Evolutionary conservation across 2,888 invertebrate species (phyloP).

Genomic region (Euspilapteryx auroguttella): DNA sequence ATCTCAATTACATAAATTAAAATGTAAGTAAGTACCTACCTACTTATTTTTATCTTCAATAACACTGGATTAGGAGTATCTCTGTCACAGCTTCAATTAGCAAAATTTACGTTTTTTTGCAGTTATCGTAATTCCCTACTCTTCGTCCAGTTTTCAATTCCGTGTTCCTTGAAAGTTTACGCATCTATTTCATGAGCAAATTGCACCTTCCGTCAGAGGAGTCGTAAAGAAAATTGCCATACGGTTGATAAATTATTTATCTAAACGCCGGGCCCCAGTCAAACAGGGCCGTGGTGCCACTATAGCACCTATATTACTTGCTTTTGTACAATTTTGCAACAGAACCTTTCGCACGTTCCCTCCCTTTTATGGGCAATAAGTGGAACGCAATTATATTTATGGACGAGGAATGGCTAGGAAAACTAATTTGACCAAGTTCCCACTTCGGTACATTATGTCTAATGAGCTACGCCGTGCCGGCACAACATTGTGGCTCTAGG

Average conservation of each 20-base stretch:
- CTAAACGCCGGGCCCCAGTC: constrained; percentile 57
- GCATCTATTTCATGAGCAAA: constrained; percentile 58
- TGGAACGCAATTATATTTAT: constrained; percentile 61
- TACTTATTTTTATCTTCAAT: too few relatives aligned
- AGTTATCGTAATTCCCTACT: too few relatives aligned
- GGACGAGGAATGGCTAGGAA: constrained; percentile 48
- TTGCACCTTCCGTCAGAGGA: constrained; percentile 59
- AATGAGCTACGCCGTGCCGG: constrained; percentile 13
- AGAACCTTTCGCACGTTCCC: constrained; percentile 57
- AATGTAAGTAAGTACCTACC: too few relatives aligned
- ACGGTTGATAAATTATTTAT: constrained; percentile 63
- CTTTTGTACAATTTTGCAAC: constrained; percentile 62
- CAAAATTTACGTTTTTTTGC: too few relatives aligned
- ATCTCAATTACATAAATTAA: too few relatives aligned
- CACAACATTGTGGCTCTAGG: constrained; percentile 3
- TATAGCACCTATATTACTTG: constrained; percentile 56
- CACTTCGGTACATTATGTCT: constrained; percentile 11
- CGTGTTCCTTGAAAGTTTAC: constrained; percentile 55
- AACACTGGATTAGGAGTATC: too few relatives aligned
- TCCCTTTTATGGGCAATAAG: constrained; percentile 60
- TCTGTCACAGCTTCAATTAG: too few relatives aligned
- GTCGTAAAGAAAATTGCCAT: constrained; percentile 63
- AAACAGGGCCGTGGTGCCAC: constrained; percentile 42
- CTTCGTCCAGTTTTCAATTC: constrained; percentile 50
- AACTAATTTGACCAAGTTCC: constrained; percentile 51